These are phyloP conservation scores for Drosophila rhopaloa DNA, from an alignment of 1,140 invertebrate species.

Conservation along the genomic window DNA sequence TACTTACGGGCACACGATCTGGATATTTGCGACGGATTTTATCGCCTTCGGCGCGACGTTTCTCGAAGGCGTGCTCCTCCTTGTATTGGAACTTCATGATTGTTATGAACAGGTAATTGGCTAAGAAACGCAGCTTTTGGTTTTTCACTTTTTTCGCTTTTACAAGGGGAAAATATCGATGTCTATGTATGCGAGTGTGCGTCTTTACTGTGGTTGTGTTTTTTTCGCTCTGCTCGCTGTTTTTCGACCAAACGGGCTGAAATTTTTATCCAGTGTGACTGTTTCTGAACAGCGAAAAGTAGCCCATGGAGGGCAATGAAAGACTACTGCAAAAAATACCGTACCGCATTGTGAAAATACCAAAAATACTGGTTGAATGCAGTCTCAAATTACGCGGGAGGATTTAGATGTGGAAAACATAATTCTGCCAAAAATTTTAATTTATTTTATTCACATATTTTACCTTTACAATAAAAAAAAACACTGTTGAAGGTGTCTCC, in stretches of 20 bases:
- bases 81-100: conserved; percentile 99
- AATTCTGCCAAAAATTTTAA: too few relatives aligned
- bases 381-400: too few relatives aligned
- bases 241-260: conserved; percentile 5
- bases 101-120: conserved; percentile 63
- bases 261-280: not conserved
- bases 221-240: conserved; percentile 20
- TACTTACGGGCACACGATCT: conserved; percentile 98
- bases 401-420: too few relatives aligned
- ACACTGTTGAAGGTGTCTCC: too few relatives aligned
- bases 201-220: conserved; percentile 15
- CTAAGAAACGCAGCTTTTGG: conserved; percentile 84
- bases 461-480: too few relatives aligned
- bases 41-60: conserved; percentile 96
- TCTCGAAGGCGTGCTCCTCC: conserved; percentile 99
- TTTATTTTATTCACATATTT: too few relatives aligned
- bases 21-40: conserved; percentile 91
- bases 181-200: conserved; percentile 4
- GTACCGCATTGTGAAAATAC: too few relatives aligned
- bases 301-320: too few relatives aligned
- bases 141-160: conserved; percentile 38
- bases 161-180: not conserved
- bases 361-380: too few relatives aligned
- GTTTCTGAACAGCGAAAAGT: too few relatives aligned
- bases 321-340: too few relatives aligned